Evolutionary conservation across 1,140 invertebrate species (phyloP).

Genomic region (Megalopta genalis): DNA sequence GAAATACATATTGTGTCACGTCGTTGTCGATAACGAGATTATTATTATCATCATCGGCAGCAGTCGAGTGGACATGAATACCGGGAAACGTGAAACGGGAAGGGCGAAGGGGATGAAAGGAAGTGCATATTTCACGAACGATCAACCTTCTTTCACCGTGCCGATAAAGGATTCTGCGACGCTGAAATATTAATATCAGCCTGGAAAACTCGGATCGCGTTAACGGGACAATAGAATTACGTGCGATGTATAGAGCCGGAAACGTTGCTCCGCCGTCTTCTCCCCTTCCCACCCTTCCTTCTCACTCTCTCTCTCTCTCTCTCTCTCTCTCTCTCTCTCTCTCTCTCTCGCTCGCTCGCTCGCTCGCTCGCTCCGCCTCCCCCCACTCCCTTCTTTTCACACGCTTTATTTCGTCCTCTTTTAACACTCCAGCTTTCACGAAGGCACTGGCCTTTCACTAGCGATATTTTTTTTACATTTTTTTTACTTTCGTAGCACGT

Average conservation of each 20-base stretch:
- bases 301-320: no score
- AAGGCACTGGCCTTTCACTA: neutral
- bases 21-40: no score
- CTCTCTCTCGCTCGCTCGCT: no score
- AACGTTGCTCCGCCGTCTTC: slow-evolving; percentile 15
- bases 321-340: neutral
- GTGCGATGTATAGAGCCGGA: slow-evolving; percentile 1
- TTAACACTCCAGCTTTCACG: neutral
- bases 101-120: no score
- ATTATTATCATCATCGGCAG: slow-evolving; percentile 25
- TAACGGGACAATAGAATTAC: slow-evolving; percentile 42
- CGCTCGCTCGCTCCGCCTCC: no score
- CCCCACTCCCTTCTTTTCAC: no score
- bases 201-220: slow-evolving; percentile 29
- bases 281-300: no score
- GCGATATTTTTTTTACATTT: neutral
- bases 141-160: slow-evolving; percentile 29
- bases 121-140: slow-evolving; percentile 35
- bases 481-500: neutral
- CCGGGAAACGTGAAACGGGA: neutral
- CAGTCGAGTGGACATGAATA: neutral
- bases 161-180: slow-evolving; percentile 14
- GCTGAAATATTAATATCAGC: slow-evolving; percentile 40
- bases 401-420: neutral
- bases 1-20: no score